Percentiles rank a stretch among this genome's conserved stretches.
Conservation (phyloP, 2,888 invertebrate genomes). For the Periphyllus acericola region DNA sequence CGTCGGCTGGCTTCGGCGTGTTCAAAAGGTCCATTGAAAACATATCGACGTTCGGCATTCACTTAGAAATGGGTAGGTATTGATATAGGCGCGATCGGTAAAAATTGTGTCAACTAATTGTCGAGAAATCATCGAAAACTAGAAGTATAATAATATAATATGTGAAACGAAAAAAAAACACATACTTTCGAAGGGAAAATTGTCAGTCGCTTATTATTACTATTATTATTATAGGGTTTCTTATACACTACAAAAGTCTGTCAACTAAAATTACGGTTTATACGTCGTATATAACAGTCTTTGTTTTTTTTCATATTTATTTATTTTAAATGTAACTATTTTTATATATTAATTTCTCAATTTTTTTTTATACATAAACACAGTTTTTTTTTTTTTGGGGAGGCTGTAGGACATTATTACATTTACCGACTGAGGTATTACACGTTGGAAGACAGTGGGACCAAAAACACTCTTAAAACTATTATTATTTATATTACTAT, state of each 20-base stretch:
- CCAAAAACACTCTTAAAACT: not conserved
- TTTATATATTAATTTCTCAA: not conserved
- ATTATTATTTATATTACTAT: not conserved
- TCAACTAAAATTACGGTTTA: constrained; percentile 30
- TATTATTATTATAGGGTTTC: not conserved
- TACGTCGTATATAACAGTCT: constrained; percentile 30
- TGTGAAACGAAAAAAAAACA: not conserved
- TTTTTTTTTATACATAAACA: not conserved
- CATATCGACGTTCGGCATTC: too few relatives aligned
- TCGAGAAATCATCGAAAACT: constrained; percentile 5
- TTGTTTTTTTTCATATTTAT: not conserved
- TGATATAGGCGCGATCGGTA: not conserved
- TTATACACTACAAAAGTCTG: constrained; percentile 21
- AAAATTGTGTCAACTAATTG: not conserved
- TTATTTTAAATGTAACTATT: not conserved
- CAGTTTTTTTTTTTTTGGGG: not conserved
- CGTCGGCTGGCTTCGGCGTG: too few relatives aligned
- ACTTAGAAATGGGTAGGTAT: too few relatives aligned
- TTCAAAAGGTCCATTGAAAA: not conserved
- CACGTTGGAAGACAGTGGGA: not conserved
- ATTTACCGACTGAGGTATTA: not conserved
- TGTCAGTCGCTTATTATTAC: constrained; percentile 42
- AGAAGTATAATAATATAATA: not conserved
- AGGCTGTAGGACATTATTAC: not conserved
- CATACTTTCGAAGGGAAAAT: not conserved